Percentiles rank a stretch among this genome's conserved stretches.
These are phyloP conservation scores for Formica selysi DNA, from an alignment of 1,140 invertebrate genomes.

Conservation along the genomic window DNA sequence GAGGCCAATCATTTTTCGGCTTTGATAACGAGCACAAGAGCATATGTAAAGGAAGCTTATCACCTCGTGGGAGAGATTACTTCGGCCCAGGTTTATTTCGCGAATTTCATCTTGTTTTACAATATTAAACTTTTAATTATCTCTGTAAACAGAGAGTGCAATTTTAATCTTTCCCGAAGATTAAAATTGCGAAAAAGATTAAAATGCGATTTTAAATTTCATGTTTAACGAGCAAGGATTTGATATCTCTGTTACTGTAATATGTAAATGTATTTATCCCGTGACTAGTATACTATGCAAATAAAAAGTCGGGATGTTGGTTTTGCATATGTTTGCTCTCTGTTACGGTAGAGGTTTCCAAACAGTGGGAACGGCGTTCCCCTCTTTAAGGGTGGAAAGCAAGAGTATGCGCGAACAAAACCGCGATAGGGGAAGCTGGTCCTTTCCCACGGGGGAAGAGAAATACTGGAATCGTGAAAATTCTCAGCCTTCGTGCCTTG, in stretches of 20 bases:
- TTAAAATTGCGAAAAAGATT: background rate
- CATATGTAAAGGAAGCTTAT: background rate
- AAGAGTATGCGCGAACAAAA: background rate
- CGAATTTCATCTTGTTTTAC: background rate
- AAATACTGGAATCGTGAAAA: background rate
- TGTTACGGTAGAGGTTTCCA: constrained; percentile 34
- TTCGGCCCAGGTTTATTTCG: background rate
- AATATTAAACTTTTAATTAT: constrained; percentile 8
- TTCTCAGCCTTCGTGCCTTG: background rate
- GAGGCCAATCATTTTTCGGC: background rate
- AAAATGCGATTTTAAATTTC: background rate
- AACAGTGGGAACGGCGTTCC: constrained; percentile 27
- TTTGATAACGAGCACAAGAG: background rate
- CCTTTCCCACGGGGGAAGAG: constrained; percentile 10
- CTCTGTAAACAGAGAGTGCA: background rate
- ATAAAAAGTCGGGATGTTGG: constrained; percentile 50
- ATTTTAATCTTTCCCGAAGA: constrained; percentile 11
- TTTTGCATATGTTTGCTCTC: constrained; percentile 42
- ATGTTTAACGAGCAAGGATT: background rate
- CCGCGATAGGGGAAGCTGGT: background rate
- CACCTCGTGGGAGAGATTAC: constrained; percentile 5
- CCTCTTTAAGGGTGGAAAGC: constrained; percentile 3
- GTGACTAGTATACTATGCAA: constrained; percentile 14
- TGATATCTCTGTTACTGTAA: background rate
- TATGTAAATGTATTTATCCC: constrained; percentile 39